A percentile compares a stretch with the other conserved stretches of the same genome.
Evolutionary conservation across 2,888 invertebrate genomes (phyloP).

Genomic region (Alloplasta piceator): DNA sequence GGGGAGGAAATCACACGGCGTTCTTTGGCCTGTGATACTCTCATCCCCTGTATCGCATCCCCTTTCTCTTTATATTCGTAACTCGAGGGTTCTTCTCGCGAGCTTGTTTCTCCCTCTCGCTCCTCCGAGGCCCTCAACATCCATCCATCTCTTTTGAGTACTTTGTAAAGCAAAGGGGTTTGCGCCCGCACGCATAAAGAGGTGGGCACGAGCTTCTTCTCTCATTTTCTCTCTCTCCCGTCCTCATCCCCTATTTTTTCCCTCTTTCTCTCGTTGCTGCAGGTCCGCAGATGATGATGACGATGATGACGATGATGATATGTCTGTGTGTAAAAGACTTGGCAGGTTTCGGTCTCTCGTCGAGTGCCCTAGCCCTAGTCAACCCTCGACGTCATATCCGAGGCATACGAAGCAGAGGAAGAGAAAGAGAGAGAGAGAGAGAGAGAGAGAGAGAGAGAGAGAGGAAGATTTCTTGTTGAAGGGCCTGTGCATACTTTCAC

Average conservation of each 20-base stretch:
- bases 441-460: slow-evolving; percentile 18
- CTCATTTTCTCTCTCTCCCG: not conserved
- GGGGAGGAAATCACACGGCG: slow-evolving; percentile 28
- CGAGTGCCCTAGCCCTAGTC: slow-evolving; percentile 75
- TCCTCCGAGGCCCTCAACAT: slow-evolving; percentile 54
- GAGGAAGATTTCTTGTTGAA: slow-evolving; percentile 37
- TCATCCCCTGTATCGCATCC: slow-evolving; percentile 21
- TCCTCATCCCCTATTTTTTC: too few species aligned
- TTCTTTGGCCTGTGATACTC: not conserved
- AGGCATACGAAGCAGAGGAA: slow-evolving; percentile 55
- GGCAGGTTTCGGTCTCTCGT: slow-evolving; percentile 51
- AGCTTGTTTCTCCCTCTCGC: slow-evolving; percentile 47
- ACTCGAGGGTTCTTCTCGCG: slow-evolving; percentile 46
- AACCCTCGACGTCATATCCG: slow-evolving; percentile 74
- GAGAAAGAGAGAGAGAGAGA: slow-evolving; percentile 12
- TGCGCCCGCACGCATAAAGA: slow-evolving; percentile 40
- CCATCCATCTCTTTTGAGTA: slow-evolving; percentile 64
- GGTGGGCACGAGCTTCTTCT: slow-evolving; percentile 47
- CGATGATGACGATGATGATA: not conserved
- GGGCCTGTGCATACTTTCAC: slow-evolving; percentile 27
- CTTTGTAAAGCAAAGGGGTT: slow-evolving; percentile 68
- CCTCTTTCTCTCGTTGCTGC: slow-evolving; percentile 5
- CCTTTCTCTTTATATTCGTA: slow-evolving; percentile 35
- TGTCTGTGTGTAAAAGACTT: slow-evolving; percentile 14
- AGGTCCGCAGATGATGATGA: slow-evolving; percentile 35